Evolutionary conservation across 2,113 vertebrate species (phyloP).

Genomic region (Brienomyrus brachyistius): DNA sequence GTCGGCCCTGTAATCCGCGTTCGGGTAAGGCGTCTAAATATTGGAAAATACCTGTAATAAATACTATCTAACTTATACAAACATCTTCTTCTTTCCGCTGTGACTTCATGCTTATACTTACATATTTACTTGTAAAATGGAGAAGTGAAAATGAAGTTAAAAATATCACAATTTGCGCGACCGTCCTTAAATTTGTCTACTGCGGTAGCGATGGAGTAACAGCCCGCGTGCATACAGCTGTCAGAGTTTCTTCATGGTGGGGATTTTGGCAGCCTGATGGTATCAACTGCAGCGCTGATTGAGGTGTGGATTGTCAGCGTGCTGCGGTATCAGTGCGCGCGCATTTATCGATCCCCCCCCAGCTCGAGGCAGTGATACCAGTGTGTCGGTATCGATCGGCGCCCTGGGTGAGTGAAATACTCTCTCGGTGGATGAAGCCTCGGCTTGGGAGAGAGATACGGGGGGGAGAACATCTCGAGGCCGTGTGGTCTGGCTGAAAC

Average conservation of each 20-base stretch:
- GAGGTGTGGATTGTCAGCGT: conserved; percentile 19
- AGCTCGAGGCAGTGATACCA: neutral
- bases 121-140: neutral
- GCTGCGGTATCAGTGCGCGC: neutral
- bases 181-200: neutral
- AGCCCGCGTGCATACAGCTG: neutral
- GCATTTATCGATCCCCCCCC: conserved; percentile 7
- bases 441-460: neutral
- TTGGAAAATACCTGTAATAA: neutral
- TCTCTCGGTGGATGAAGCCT: neutral
- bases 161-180: neutral
- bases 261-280: neutral
- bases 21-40: neutral
- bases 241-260: neutral
- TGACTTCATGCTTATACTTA: neutral
- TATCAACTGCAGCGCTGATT: conserved; percentile 1
- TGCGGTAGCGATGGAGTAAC: neutral
- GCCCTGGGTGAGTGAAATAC: neutral
- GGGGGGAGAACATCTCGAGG: neutral
- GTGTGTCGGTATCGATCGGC: conserved; percentile 16
- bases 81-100: neutral
- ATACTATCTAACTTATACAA: neutral
- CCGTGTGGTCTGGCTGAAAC: neutral
- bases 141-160: neutral
- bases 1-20: neutral